Percentiles rank a stretch among this genome's conserved stretches.
phyloP scores from a whole-genome alignment of 2,113 vertebrate species.

The Lampris incognitus region DNA sequence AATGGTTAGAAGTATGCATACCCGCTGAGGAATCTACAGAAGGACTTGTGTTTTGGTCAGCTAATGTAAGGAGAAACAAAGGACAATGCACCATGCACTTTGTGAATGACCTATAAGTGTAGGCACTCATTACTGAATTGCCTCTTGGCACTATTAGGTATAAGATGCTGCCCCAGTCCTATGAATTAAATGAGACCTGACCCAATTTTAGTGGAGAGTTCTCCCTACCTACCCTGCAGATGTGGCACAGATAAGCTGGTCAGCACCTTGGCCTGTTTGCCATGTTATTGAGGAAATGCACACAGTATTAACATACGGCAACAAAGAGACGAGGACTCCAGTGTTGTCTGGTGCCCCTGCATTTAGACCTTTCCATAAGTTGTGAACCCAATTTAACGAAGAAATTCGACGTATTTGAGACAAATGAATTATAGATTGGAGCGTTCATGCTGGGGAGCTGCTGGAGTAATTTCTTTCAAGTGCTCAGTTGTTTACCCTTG shows the following conservation, averaged over 20 bases:
- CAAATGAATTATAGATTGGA: constrained; percentile 69
- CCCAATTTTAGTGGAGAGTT: constrained; percentile 37
- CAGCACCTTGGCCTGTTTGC: constrained; percentile 40
- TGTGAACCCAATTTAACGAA: constrained; percentile 62
- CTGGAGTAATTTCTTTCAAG: constrained; percentile 75
- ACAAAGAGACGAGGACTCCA: constrained; percentile 14
- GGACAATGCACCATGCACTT: constrained; percentile 33
- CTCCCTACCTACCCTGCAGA: constrained; percentile 31
- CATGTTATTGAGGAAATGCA: constrained; percentile 14
- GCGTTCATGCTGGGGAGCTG: constrained; percentile 62
- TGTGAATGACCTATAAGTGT: constrained; percentile 32
- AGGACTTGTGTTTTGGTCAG: constrained; percentile 32
- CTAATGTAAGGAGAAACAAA: constrained; percentile 38
- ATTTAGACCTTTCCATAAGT: constrained; percentile 63
- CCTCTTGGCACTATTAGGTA: neutral
- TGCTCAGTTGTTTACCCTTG: constrained; percentile 84
- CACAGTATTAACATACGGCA: constrained; percentile 6
- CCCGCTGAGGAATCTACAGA: constrained; percentile 37
- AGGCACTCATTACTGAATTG: constrained; percentile 1
- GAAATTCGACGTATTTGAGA: constrained; percentile 67
- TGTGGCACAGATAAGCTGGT: constrained; percentile 30
- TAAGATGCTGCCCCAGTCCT: neutral
- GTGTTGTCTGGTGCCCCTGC: constrained; percentile 18
- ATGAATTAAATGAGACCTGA: constrained; percentile 48
- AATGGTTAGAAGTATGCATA: constrained; percentile 41